Evolutionary conservation across 2,797 vertebrate species (phyloP), one percentile per base, ranked within the genome.

Genomic region (Clamator glandarius): DNA sequence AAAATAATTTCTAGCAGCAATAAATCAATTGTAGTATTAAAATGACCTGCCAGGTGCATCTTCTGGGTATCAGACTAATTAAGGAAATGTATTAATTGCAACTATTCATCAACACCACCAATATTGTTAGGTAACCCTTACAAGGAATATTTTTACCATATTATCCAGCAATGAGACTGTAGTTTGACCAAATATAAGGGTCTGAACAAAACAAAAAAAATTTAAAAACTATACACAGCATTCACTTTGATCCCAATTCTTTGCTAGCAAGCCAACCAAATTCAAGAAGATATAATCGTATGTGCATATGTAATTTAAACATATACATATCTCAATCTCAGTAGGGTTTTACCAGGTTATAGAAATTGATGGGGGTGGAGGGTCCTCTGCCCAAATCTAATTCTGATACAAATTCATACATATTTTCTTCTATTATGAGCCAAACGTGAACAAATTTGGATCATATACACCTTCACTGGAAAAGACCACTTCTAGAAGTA

Each of bases 1-100:
- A 97, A 98, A 98, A 98, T 98, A 69, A 98, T 97, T 98, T 97
- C 97, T 97, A 98, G 97, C 96, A 98, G 97, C 97, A 97, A 98
- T 98, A 98, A 98, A 98, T 98, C 98, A 98, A 98, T 98, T 97
- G 97, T 95, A 98, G 97, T 98, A 98, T 98, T 98, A 98, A 98
- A 98, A 98, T 98, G 97, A 98, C 97, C 98, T 98, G 98, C 97
- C 98, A 98, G 98, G 98, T 98, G 97, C 98, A 98, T 98, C 97
- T 98, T 98, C 97, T 98, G 97, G 96, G 90, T 98, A 98, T 98
- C 97, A 97, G 97, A 98, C 98, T 98, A 98, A 98, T 98, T 98
- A 98, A 98, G 98, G 97, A 95, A 98, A 98, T 97, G 95, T 98
- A 98, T 98, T 98, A 98, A 98, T 98, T 98, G 98, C 98, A 98